These are phyloP conservation scores for Trematomus bernacchii DNA, from an alignment of 2,797 vertebrate genomes.

Conservation along the genomic window DNA sequence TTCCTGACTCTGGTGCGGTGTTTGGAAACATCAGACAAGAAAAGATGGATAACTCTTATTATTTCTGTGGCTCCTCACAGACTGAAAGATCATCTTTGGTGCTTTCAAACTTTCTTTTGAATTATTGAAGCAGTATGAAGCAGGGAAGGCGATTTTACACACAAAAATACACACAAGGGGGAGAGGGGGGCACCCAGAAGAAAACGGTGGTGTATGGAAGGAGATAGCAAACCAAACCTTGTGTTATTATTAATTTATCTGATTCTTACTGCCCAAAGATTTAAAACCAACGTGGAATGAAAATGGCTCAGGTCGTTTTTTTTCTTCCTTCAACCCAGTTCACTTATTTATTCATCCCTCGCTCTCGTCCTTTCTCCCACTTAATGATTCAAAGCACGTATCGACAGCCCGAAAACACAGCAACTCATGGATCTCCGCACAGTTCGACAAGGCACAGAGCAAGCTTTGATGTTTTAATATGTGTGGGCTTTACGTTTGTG, in stretches of 20 bases:
- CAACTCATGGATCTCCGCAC: slow-evolving; percentile 59
- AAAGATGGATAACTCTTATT: slow-evolving; percentile 38
- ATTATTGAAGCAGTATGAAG: slow-evolving; percentile 65
- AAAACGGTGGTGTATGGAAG: slow-evolving; percentile 40
- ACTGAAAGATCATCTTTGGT: slow-evolving; percentile 48
- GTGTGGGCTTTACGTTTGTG: slow-evolving; percentile 53
- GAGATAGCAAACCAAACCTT: slow-evolving; percentile 51
- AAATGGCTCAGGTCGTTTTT: slow-evolving; percentile 48
- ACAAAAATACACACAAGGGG: slow-evolving; percentile 65
- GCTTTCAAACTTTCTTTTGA: slow-evolving; percentile 63
- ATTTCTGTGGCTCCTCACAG: slow-evolving; percentile 31
- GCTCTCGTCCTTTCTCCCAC: slow-evolving; percentile 18
- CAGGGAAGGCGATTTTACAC: slow-evolving; percentile 54
- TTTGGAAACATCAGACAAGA: slow-evolving; percentile 23
- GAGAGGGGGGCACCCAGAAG: slow-evolving; percentile 33
- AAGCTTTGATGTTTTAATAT: slow-evolving; percentile 64
- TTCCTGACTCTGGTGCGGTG: slow-evolving; percentile 1
- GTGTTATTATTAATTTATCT: slow-evolving; percentile 74
- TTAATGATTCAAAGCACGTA: slow-evolving; percentile 58
- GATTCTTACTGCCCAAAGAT: slow-evolving; percentile 68
- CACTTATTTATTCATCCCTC: slow-evolving; percentile 53
- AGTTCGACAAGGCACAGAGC: slow-evolving; percentile 57
- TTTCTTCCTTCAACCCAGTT: slow-evolving; percentile 24
- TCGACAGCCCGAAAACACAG: slow-evolving; percentile 58
- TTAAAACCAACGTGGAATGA: slow-evolving; percentile 67